phyloP scores from a whole-genome alignment of 2,888 invertebrate genomes.

The Cheilosia vernalis region DNA sequence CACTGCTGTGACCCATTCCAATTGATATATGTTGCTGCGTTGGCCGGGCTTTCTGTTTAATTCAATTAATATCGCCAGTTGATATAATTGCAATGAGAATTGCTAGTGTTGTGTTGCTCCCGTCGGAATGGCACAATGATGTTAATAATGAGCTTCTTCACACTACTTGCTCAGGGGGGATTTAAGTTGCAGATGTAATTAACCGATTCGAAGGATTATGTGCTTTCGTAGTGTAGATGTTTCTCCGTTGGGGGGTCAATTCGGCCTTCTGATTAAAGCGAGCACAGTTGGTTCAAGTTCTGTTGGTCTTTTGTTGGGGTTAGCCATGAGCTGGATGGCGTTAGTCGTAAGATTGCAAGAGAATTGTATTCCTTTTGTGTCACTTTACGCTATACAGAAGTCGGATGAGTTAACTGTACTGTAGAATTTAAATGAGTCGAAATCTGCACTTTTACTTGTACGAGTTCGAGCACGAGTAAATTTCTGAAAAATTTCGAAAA shows the following conservation, averaged over 20 bases:
- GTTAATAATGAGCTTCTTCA: conserved; percentile 66
- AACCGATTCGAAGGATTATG: conserved; percentile 61
- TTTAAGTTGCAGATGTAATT: conserved; percentile 64
- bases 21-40: conserved; percentile 37
- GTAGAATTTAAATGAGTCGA: too few relatives aligned
- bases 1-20: conserved; percentile 26
- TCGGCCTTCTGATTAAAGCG: conserved; percentile 36
- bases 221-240: conserved; percentile 14
- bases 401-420: too few relatives aligned
- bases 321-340: neutral
- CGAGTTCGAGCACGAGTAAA: too few relatives aligned
- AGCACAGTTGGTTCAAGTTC: conserved; percentile 53
- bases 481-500: too few relatives aligned
- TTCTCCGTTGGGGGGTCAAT: neutral
- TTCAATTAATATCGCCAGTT: conserved; percentile 71
- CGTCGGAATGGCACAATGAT: conserved; percentile 52
- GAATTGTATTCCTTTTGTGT: neutral
- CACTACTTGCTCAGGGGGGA: conserved; percentile 46
- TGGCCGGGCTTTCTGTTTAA: conserved; percentile 56
- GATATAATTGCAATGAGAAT: conserved; percentile 67
- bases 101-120: conserved; percentile 55
- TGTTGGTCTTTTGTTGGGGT: conserved; percentile 2
- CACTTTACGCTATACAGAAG: too few relatives aligned
- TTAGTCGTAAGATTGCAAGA: conserved; percentile 39
- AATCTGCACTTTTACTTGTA: too few relatives aligned